A percentile compares a stretch with the other conserved stretches of the same genome.
Evolutionary conservation across 2,113 vertebrate genomes (phyloP).

Genomic region (Passer montanus): DNA sequence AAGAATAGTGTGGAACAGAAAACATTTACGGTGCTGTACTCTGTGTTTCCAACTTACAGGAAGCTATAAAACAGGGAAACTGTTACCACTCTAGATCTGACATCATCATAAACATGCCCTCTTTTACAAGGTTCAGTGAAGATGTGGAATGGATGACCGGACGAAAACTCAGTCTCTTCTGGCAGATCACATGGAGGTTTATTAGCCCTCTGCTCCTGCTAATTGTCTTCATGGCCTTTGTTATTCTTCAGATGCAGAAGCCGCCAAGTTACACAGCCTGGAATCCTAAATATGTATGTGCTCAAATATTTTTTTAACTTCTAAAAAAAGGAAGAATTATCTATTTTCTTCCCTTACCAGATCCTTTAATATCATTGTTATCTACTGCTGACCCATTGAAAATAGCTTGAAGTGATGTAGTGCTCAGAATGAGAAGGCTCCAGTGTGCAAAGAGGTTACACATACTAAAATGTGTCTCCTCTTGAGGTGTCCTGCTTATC

Average conservation of each 20-base stretch:
- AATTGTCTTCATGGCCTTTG: slow-evolving; percentile 78
- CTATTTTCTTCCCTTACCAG: background rate
- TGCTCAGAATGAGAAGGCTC: background rate
- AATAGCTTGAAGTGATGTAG: background rate
- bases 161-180: slow-evolving; percentile 79
- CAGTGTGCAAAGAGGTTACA: background rate
- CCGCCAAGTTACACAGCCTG: slow-evolving; percentile 78
- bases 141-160: slow-evolving; percentile 88
- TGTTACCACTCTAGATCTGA: background rate
- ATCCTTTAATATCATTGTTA: background rate
- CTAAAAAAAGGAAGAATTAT: background rate
- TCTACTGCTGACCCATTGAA: background rate
- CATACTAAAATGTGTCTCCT: rapidly evolving
- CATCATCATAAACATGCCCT: background rate
- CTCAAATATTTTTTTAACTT: background rate
- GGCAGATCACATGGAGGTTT: slow-evolving; percentile 82
- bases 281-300: slow-evolving; percentile 84
- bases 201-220: slow-evolving; percentile 85
- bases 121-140: slow-evolving; percentile 81
- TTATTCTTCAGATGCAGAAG: slow-evolving; percentile 69
- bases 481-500: background rate
- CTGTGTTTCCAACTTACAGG: background rate
- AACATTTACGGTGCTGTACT: background rate
- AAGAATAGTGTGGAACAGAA: background rate
- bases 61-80: background rate